phyloP scores from a whole-genome alignment of 2,113 vertebrate genomes.

The Chauna torquata region DNA sequence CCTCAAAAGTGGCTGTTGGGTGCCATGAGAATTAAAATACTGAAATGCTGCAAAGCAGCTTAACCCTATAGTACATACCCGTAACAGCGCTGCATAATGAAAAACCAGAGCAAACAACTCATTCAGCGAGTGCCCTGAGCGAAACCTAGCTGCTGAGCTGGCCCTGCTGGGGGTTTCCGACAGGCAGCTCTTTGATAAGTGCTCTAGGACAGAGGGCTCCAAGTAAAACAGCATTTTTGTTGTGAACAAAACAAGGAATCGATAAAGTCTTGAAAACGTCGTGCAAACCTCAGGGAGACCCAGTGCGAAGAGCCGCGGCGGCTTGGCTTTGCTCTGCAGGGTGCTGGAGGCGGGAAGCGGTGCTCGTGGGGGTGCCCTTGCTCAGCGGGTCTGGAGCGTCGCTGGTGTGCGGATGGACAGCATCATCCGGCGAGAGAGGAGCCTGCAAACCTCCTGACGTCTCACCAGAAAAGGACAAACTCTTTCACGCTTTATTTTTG shows the following conservation, averaged over 20 bases:
- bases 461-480: not conserved
- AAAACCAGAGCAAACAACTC: not conserved
- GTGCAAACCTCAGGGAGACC: not conserved
- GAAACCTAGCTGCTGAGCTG: not conserved
- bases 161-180: not conserved
- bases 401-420: accelerated
- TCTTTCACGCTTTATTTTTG: not conserved
- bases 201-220: not conserved
- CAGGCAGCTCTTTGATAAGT: not conserved
- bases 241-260: not conserved
- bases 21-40: too few species aligned
- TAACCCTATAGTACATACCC: too few species aligned
- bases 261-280: not conserved
- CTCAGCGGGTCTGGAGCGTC: not conserved
- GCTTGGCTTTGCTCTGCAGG: not conserved
- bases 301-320: not conserved
- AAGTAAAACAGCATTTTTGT: not conserved
- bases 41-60: too few species aligned
- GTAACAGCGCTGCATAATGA: not conserved
- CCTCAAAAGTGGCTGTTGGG: too few species aligned
- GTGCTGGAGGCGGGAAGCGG: not conserved
- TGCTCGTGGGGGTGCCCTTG: not conserved
- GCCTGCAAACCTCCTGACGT: not conserved
- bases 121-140: not conserved
- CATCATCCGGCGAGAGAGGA: not conserved